Base-by-base conservation (phyloP, 2,797 vertebrate genomes). In the Phalloptychus januarius region DNA sequence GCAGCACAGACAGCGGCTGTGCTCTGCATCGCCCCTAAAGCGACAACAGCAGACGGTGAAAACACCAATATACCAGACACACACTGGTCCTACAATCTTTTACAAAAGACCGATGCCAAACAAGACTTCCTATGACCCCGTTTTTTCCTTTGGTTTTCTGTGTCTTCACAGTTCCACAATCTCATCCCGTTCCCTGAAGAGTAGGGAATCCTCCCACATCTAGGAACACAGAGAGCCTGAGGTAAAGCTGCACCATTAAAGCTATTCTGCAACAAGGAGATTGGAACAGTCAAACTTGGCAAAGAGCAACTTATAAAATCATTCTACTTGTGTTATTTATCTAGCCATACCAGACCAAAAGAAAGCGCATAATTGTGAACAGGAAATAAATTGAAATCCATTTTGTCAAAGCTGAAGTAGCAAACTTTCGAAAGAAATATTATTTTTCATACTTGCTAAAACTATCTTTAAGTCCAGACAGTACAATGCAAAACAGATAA, bases 121-220 rank as follows among this genome's bases (percentile, higher is more conserved):
- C 20, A 72, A 76, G 67, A 78, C 77, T 81, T 80, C 61, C 74
- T 76, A 58, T 87, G 88, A 89, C 88, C 91, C 79, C 10, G 4
- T 80, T 86, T 87, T 82, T 77, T 44, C 38, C 61, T 87, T 86
- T 85, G 80, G 87, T 83, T 80, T 74, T 86, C 73, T 52, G 79
- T 73, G 31, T 84, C 61, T 87, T 87, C 80, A 40, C 78, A 75
- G 72, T 72, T 85, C 70, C 36, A 83, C 82, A 67, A 84, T 85
- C 85, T 42, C 77, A 78, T 76, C 52, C 28, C 10, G 2, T 54
- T 85, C 82, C 85, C 80, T 42, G 42, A 91, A 74, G 74, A 81
- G 67, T 71, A n/a, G 48, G 56, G 52, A 78, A 77, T 86, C 74
- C 84, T 83, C 79, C 83, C 80, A 85, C 86, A 81, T 71, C 79